These are phyloP conservation scores for Agrotis ipsilon DNA, from an alignment of 2,888 invertebrate species.

Conservation along the genomic window DNA sequence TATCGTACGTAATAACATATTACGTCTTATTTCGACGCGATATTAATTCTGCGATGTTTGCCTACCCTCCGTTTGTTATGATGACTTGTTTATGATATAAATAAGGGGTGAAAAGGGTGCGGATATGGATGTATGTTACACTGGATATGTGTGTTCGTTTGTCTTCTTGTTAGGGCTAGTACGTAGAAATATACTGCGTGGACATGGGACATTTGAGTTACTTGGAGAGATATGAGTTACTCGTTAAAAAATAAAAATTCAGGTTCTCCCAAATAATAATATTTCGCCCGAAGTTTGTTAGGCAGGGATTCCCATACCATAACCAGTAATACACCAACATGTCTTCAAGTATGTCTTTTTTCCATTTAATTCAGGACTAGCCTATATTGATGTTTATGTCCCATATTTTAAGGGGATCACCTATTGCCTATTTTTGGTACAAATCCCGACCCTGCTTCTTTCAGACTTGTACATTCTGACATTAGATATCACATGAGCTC, in stretches of 20 bases:
- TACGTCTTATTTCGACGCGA: constrained; percentile 36
- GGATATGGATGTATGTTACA: constrained; percentile 1
- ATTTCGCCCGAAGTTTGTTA: no score
- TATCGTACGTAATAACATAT: constrained; percentile 44
- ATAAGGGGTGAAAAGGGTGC: constrained; percentile 44
- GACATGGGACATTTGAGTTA: no score
- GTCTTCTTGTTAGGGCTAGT: no score
- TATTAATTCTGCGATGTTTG: constrained; percentile 54
- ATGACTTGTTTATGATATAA: constrained; percentile 50
- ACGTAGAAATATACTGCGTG: no score
- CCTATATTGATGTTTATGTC: no score
- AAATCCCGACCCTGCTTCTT: neutral
- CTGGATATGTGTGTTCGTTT: constrained; percentile 1
- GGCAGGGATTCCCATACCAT: no score
- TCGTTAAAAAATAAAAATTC: no score
- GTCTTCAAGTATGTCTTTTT: neutral
- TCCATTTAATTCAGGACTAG: no score
- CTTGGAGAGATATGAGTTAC: no score
- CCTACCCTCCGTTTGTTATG: constrained; percentile 45
- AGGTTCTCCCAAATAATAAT: no score
- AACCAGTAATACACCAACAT: neutral
- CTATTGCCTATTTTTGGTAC: neutral
- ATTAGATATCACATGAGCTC: no score
- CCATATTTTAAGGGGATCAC: no score
- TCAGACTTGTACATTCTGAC: neutral